Conservation (phyloP, 1,140 invertebrate genomes). For the Pseudomyrmex pallidus region DNA sequence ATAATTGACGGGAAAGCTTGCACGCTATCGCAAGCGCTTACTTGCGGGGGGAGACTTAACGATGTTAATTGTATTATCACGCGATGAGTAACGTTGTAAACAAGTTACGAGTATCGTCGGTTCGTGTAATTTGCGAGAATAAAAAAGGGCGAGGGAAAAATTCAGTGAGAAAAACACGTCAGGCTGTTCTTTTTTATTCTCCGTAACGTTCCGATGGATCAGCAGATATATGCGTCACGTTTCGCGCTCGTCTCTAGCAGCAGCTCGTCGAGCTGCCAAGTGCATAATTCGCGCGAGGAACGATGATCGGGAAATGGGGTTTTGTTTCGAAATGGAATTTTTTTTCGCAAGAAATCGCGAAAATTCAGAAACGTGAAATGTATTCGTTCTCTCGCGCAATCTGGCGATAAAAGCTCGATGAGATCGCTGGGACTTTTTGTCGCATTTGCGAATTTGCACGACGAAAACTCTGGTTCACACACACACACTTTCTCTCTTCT, state of each 20-base stretch:
- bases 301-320: neutral
- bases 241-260: neutral
- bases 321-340: conserved; percentile 33
- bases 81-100: neutral
- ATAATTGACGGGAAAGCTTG: conserved; percentile 10
- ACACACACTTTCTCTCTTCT: too few relatives aligned
- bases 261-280: conserved; percentile 14
- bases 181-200: neutral
- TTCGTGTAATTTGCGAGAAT: neutral
- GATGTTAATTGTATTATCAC: neutral
- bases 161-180: neutral
- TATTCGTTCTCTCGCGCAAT: neutral
- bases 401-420: conserved; percentile 2
- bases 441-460: too few relatives aligned
- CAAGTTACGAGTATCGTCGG: neutral
- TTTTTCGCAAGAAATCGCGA: neutral
- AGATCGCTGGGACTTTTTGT: neutral
- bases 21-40: too few relatives aligned
- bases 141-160: neutral
- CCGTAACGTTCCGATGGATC: neutral
- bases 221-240: neutral
- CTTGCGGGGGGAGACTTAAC: neutral
- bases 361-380: conserved; percentile 9
- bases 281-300: conserved; percentile 19
- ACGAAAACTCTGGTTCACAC: too few relatives aligned